Conservation (phyloP, 2,797 vertebrate genomes). For the Hoplostethus atlanticus region DNA sequence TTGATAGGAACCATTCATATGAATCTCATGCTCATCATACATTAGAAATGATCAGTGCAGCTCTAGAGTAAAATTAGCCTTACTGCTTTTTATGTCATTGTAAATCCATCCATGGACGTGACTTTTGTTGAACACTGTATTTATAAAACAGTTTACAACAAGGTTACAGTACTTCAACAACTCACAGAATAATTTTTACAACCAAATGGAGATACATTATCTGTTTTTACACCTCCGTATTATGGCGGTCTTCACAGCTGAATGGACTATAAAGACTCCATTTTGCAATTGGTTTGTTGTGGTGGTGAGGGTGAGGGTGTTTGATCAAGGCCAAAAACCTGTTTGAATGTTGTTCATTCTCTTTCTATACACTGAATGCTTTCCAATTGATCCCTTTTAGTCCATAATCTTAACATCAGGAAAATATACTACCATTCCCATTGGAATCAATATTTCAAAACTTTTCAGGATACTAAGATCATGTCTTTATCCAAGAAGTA, state of each 20-base stretch:
- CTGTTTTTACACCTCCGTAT: neutral
- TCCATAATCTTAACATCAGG: slow-evolving; percentile 7
- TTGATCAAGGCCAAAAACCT: slow-evolving; percentile 16
- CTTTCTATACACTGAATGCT: neutral
- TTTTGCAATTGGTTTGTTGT: slow-evolving; percentile 53
- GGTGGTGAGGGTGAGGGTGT: neutral
- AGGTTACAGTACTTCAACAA: neutral
- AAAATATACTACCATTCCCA: neutral
- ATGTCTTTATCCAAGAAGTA: slow-evolving; percentile 5
- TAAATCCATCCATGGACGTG: neutral
- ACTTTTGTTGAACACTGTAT: neutral
- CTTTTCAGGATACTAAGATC: neutral
- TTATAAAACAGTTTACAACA: neutral
- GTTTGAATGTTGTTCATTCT: neutral
- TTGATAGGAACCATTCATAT: neutral
- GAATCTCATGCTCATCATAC: neutral
- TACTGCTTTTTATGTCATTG: neutral
- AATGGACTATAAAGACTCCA: slow-evolving; percentile 29
- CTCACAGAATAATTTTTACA: neutral
- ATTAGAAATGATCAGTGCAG: neutral
- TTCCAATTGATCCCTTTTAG: neutral
- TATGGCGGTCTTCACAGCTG: slow-evolving; percentile 8
- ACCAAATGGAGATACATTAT: neutral
- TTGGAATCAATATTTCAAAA: neutral
- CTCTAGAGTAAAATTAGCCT: neutral